Base-by-base conservation (phyloP, 2,797 vertebrate species). In the Coregonus sp. region DNA sequence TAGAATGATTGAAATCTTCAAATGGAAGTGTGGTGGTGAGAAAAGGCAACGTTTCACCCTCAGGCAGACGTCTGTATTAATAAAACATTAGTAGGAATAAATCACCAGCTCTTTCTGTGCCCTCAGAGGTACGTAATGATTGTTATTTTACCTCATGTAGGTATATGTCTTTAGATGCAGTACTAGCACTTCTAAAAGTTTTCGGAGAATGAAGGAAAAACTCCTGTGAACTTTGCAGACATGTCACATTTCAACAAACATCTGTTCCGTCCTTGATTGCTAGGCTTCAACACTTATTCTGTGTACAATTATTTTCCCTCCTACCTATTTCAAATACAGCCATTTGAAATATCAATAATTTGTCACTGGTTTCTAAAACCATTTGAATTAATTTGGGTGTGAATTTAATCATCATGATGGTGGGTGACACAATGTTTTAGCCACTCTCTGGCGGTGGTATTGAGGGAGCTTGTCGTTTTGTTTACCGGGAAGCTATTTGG, bases 51-150 rank as follows among this genome's bases (percentile, higher is more conserved):
- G 90, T 88, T 90, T 90, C 84, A 81, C 90, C 91, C 87, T 86
- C 74, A 86, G 91, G 91, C 89, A 85, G 80, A 86, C 82, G 1
- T 25, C 82, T 47, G 63, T 86, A 93, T 94, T 92, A 92, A 93
- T 92, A 92, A 93, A 93, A 91, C 91, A 94, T 94, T 92, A 91
- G 77, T 86, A 29, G 29, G 87, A 89, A 89, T 86, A 86, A 87
- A 82, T 89, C 77, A 65, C 83, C 81, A 66, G 80, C 79, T 82
- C 82, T 85, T 67, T 76, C 80, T 83, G 82, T 25, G n/a, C 75
- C 51, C 9, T 63, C 78, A 1, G 59, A 67, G 74, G 66, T 79
- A 75, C 85, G 86, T 87, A 90, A 89, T 91, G 85, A 85, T 74
- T 80, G 80, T 85, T 83, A 86, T 78, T 74, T 80, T 65, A 59